A percentile compares a stretch with the other conserved stretches of the same genome.
phyloP scores from a whole-genome alignment of 2,797 vertebrate species.

The Parauchenoglanis ngamensis region DNA sequence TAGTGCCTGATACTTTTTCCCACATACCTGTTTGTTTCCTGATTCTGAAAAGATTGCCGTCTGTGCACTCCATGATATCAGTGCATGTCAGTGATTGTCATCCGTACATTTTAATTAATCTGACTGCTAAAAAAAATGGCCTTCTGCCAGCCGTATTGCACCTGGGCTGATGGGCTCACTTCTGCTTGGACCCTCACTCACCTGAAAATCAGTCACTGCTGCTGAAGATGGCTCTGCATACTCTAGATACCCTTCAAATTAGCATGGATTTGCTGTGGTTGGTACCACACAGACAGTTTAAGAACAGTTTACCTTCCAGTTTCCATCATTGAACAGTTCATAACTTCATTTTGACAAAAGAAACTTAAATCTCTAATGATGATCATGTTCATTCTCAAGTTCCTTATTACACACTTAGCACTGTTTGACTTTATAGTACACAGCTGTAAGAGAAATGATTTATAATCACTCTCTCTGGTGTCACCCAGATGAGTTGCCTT shows the following conservation, averaged over 20 bases:
- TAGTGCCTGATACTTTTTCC: not conserved
- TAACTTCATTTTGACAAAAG: not conserved
- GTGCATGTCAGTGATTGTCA: not conserved
- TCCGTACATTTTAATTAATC: not conserved
- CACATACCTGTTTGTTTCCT: too few species aligned
- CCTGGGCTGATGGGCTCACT: not conserved
- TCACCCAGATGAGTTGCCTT: not conserved
- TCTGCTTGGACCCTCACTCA: not conserved
- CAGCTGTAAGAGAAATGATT: not conserved
- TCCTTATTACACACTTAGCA: not conserved
- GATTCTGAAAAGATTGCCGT: not conserved
- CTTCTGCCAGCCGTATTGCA: not conserved
- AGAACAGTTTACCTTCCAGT: not conserved
- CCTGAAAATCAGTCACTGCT: not conserved
- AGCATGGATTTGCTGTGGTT: not conserved
- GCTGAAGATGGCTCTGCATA: not conserved
- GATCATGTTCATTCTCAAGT: not conserved
- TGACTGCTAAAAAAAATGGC: not conserved
- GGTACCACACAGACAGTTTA: not conserved
- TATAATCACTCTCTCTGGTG: not conserved
- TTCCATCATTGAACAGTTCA: not conserved
- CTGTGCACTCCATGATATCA: not conserved
- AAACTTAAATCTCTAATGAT: not conserved
- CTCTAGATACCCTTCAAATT: not conserved
- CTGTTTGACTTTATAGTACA: not conserved